Conservation (phyloP, 2,888 invertebrate species). For the Eurois occulta region DNA sequence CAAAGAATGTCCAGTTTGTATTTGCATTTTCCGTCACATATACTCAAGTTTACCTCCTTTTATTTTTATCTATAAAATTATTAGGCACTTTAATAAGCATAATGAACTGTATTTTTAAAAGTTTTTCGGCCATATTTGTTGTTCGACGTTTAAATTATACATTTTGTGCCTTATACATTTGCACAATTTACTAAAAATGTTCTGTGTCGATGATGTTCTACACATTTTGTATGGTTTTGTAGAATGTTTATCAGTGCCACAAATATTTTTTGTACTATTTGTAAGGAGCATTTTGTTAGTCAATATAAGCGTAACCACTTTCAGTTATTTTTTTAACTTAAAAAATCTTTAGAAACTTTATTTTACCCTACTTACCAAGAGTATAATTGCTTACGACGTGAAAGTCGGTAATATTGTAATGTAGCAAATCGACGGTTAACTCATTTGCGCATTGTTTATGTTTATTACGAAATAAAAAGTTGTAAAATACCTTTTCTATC, state of each 20-base stretch:
- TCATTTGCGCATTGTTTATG: constrained; percentile 89
- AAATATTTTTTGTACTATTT: constrained; percentile 74
- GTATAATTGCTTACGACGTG: constrained; percentile 73
- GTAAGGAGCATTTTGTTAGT: constrained; percentile 85
- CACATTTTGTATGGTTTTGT: constrained; percentile 61
- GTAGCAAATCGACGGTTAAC: constrained; percentile 81
- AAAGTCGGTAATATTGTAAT: constrained; percentile 73
- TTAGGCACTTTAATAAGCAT: constrained; percentile 61
- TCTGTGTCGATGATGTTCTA: constrained; percentile 57
- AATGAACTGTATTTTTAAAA: constrained; percentile 62
- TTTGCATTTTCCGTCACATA: constrained; percentile 46
- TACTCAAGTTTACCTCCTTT: constrained; percentile 63
- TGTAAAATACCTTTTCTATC: constrained; percentile 73
- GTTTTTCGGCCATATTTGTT: constrained; percentile 66
- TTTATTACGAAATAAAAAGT: constrained; percentile 87
- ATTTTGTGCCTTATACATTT: constrained; percentile 77
- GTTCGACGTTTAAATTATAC: constrained; percentile 65
- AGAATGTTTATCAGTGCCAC: constrained; percentile 84
- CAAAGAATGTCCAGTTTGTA: constrained; percentile 51
- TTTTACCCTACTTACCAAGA: constrained; percentile 76
- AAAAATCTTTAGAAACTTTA: constrained; percentile 73
- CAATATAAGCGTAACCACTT: constrained; percentile 80
- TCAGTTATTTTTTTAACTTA: constrained; percentile 76
- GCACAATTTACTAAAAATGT: constrained; percentile 78
- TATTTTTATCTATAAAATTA: constrained; percentile 55